Evolutionary conservation across 2,797 vertebrate genomes (phyloP).

Genomic region (Microctenopoma steveboyesi): DNA sequence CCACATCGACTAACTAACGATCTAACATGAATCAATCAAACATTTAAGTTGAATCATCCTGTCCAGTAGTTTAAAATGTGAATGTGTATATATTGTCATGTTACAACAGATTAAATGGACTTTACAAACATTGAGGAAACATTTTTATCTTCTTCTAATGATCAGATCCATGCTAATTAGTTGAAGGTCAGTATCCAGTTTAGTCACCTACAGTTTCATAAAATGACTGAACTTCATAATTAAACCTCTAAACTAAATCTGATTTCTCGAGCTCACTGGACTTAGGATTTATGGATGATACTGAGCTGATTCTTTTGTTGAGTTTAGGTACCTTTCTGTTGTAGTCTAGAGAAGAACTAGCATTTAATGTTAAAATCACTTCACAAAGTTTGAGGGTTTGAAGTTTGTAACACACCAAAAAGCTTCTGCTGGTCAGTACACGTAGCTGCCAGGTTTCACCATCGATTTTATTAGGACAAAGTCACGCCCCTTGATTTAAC

Average conservation of each 20-base stretch:
- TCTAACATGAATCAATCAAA: too few relatives aligned
- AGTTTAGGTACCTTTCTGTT: background rate
- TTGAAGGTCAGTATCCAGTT: background rate
- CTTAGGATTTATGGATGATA: background rate
- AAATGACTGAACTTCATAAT: background rate
- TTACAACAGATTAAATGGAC: too few relatives aligned
- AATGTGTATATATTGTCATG: too few relatives aligned
- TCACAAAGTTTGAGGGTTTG: slow-evolving; percentile 8
- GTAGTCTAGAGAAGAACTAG: background rate
- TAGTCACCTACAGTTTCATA: background rate
- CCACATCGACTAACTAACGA: too few relatives aligned
- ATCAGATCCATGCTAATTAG: background rate
- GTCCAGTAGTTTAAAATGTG: too few relatives aligned
- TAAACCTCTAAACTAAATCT: background rate
- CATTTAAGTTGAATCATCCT: too few relatives aligned
- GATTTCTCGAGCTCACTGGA: background rate
- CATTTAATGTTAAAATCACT: background rate
- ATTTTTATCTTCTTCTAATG: background rate
- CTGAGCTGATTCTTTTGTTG: background rate
- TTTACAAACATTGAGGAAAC: background rate
- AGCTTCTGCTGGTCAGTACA: slow-evolving; percentile 6
- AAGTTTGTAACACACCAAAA: background rate
- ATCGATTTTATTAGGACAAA: slow-evolving; percentile 35
- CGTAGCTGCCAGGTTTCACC: slow-evolving; percentile 27
- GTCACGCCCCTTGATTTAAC: slow-evolving; percentile 58